Evolutionary conservation across 2,797 vertebrate genomes (phyloP), one percentile per base, ranked within the genome.

Genomic region (Squalus acanthias): DNA sequence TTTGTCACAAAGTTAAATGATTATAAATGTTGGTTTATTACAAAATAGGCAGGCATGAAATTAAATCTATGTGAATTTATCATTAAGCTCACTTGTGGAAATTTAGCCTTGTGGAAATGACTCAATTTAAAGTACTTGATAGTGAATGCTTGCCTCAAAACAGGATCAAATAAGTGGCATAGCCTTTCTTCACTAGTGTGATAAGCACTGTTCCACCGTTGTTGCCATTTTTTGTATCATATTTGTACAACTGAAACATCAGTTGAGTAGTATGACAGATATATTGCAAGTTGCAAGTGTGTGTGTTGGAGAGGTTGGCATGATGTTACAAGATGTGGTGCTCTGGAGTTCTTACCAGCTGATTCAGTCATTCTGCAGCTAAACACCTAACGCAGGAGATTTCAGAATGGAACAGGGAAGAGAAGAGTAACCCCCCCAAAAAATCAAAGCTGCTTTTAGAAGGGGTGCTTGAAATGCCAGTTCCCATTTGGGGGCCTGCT

Each of bases 271-370:
- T 57, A 53, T 15, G 24, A 57, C 29, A 57, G 92, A 46, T 74
- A 95, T 95, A 63, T 95, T 95, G 53, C 94, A 95, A 95, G 29
- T 95, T 60, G 22, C 88, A 91, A 91, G 94, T 95, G 13, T 39
- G 46, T 33, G 65, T 69, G 65, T 57, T 95, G 69, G 70, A 53
- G 26, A 33, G 53, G 94, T 5, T 74, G 69, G 72, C 13, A 6
- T 57, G 26, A 74, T 95, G 46, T 74, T 57, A 53, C 70, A 60
- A 95, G 70, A 57, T 57, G 15, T 57, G 8, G n/a, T 13, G 8
- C 46, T 46, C 67, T n/a, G 8, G 29, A 60, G 50, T 76, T 74
- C 50, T 74, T 95, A 26, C 4, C 70, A 95, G 17, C 70, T 20
- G 39, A 95, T 95, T 53, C 70, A 76, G 26, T 57, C 7, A 2